These are phyloP conservation scores for Tipula unca DNA, from an alignment of 2,888 invertebrate genomes.

Conservation along the genomic window DNA sequence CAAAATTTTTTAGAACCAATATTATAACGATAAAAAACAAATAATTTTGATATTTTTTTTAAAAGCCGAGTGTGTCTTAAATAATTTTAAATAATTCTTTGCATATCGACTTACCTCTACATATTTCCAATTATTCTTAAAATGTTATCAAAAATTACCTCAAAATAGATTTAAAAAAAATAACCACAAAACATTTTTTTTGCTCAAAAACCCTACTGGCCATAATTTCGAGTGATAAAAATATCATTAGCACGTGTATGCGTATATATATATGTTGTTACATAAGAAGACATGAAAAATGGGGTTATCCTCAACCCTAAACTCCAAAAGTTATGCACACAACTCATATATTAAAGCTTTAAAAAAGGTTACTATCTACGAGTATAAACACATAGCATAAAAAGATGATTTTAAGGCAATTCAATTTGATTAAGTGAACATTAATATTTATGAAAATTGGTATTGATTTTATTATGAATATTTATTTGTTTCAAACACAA, in stretches of 20 bases:
- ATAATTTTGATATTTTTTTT: no score
- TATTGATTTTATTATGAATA: not conserved
- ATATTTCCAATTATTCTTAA: no score
- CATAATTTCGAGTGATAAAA: not conserved
- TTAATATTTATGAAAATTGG: not conserved
- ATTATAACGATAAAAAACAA: no score
- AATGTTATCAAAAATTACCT: not conserved
- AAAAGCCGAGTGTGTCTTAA: no score
- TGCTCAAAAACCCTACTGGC: not conserved
- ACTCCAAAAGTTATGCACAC: not conserved
- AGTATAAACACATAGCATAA: not conserved
- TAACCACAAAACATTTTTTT: not conserved
- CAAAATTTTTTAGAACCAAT: no score
- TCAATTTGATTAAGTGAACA: constrained; percentile 14
- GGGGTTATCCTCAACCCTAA: not conserved
- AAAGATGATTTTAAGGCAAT: not conserved
- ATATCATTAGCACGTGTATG: not conserved
- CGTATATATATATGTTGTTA: not conserved
- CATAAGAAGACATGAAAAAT: not conserved
- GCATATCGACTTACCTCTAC: no score
- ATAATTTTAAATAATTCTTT: no score
- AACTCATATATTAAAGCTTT: not conserved
- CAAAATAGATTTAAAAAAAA: not conserved
- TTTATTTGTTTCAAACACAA: not conserved
- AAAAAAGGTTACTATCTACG: not conserved